Evolutionary conservation across 2,797 vertebrate species (phyloP).

Genomic region (Acanthis flammea): DNA sequence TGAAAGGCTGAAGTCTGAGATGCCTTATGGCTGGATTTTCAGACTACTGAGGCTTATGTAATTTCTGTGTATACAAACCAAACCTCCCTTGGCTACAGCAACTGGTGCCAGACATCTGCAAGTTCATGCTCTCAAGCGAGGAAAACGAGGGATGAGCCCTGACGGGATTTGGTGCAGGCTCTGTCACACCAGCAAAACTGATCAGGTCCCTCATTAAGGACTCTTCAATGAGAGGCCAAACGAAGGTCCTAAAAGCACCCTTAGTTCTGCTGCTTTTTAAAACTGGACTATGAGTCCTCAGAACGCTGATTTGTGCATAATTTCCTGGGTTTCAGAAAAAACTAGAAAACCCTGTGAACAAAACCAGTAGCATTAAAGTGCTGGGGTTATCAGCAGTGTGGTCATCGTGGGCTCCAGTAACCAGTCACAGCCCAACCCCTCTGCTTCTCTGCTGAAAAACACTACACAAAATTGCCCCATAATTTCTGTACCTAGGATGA

Average conservation of each 20-base stretch:
- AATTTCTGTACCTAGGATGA: accelerated
- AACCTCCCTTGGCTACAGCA: neutral
- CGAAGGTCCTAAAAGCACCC: neutral
- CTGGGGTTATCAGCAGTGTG: neutral
- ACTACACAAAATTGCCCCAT: neutral
- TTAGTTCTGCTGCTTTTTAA: neutral
- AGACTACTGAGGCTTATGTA: neutral
- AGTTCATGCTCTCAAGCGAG: neutral
- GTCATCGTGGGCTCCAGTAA: accelerated
- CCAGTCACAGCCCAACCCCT: neutral
- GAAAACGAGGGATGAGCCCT: neutral
- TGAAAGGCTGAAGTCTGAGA: neutral
- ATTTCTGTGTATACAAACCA: neutral
- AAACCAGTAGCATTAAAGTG: neutral
- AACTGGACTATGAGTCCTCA: neutral
- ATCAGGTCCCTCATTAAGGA: neutral
- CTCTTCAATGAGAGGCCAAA: neutral
- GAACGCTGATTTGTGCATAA: neutral
- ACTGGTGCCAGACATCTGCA: neutral
- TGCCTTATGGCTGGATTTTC: neutral
- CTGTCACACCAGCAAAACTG: neutral
- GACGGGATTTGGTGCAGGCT: accelerated
- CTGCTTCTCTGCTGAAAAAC: neutral
- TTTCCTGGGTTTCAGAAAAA: neutral
- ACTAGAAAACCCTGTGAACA: neutral